A percentile compares a stretch with the other conserved stretches of the same genome.
Conservation (phyloP, 2,888 invertebrate species). For the Exocentrus adspersus region DNA sequence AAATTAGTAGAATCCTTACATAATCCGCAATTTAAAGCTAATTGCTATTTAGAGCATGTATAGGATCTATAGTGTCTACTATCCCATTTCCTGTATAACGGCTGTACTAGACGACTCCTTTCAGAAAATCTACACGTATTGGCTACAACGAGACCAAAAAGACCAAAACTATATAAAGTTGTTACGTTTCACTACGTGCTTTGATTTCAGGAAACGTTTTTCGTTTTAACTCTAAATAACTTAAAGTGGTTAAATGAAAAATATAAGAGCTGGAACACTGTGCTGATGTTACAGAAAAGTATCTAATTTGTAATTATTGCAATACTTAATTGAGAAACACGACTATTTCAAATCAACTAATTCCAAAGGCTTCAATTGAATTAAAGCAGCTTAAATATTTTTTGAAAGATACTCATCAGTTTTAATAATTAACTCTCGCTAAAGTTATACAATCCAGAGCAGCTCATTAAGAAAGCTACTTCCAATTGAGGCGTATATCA, state of each 20-base stretch:
- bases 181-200: slow-evolving; percentile 23
- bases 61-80: slow-evolving; percentile 14
- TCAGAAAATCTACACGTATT: slow-evolving; percentile 26
- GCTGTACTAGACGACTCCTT: slow-evolving; percentile 18
- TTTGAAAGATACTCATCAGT: too few species aligned
- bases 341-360: too few species aligned
- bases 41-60: slow-evolving; percentile 20
- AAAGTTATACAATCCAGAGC: neutral
- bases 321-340: too few species aligned
- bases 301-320: neutral
- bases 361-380: too few species aligned
- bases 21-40: neutral
- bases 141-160: slow-evolving; percentile 29
- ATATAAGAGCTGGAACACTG: neutral
- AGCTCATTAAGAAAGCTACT: neutral
- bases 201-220: slow-evolving; percentile 11
- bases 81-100: slow-evolving; percentile 6
- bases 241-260: slow-evolving; percentile 8
- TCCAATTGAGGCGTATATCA: slow-evolving; percentile 6
- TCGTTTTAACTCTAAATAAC: slow-evolving; percentile 12
- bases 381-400: too few species aligned
- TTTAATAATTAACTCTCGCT: too few species aligned
- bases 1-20: too few species aligned
- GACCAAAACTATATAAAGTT: slow-evolving; percentile 19
- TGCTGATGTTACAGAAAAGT: neutral